Evolutionary conservation across 2,113 vertebrate species (phyloP).

Genomic region (Amblyopsis rosae): DNA sequence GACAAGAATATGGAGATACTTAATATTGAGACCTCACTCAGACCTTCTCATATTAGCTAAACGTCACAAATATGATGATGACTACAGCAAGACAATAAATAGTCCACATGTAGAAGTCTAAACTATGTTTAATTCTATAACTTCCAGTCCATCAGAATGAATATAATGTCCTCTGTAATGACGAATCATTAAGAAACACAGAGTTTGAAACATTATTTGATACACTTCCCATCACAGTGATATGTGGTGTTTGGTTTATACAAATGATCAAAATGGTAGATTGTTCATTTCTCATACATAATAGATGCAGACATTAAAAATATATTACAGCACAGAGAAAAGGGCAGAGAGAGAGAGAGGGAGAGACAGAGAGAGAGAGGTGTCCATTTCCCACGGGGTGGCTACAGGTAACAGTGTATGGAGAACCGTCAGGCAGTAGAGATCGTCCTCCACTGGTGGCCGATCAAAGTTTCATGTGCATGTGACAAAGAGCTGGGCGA

Average conservation of each 20-base stretch:
- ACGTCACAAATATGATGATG: too few relatives aligned
- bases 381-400: conserved; percentile 41
- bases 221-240: not conserved
- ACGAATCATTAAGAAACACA: not conserved
- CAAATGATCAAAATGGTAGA: conserved; percentile 1
- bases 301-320: conserved; percentile 37
- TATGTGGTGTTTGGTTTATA: not conserved
- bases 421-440: conserved; percentile 28
- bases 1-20: too few relatives aligned
- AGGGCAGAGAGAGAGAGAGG: conserved; percentile 1
- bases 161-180: not conserved
- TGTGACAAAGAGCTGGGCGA: conserved; percentile 47
- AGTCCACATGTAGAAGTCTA: too few relatives aligned
- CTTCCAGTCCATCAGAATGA: not conserved
- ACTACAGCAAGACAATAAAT: too few relatives aligned
- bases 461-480: conserved; percentile 71
- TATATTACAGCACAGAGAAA: conserved; percentile 16
- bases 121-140: not conserved
- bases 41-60: too few relatives aligned
- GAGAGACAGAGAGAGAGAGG: conserved; percentile 6
- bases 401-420: conserved; percentile 39
- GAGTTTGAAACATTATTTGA: not conserved
- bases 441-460: conserved; percentile 50
- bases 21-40: too few relatives aligned
- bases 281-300: conserved; percentile 22